Evolutionary conservation across 2,888 invertebrate genomes (phyloP), one percentile per base, ranked within the genome.

Genomic region (Kuschelorhynchus macadamiae): DNA sequence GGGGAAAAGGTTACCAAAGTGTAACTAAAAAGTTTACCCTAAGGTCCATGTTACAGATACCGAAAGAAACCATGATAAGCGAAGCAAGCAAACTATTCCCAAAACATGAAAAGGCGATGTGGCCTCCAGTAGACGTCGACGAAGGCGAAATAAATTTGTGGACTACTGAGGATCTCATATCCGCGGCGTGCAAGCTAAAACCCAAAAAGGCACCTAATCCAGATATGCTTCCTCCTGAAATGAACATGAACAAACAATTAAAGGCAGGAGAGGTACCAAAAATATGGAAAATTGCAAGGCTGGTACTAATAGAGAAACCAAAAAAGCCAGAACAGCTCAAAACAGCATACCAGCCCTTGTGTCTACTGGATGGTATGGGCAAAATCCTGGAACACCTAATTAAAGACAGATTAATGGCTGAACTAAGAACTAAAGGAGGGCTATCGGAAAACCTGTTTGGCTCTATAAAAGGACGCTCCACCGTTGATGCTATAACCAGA

Each of bases 61-160:
- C 25, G 3, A 7, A 25, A 25, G 41, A 41, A 41, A 14, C 2
- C 3, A 41, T 41, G 41, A 14, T 41, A 8, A 5, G 9, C 14
- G 41, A 41, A 16, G 41, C 41, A 14, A 12, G 4, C 2, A 41
- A 41, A 4, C 30, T 68, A n/a, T 64, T 71, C 25, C 61, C 65
- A 36, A 1, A 14, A 63, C 8, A 20, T 55, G 55, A 65, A 55
- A 42, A 25, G 25, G 7, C 7, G 7, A 25, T 5, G 3, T 11
- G 9, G 52, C 21, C 17, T 12, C 14, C 14, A 16, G 30, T 16
- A 3, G 7, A 25, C 25, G 25, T 25, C 7, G 25, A 25, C 3
- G 7, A 5, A 7, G 7, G 25, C 4, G 32, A 49, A 11, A 32
- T 16, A 5, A 2, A 5, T 12, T 9, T 14, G 1, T 25, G 21